phyloP scores from a whole-genome alignment of 2,113 vertebrate species.

The Dasyornis broadbenti region DNA sequence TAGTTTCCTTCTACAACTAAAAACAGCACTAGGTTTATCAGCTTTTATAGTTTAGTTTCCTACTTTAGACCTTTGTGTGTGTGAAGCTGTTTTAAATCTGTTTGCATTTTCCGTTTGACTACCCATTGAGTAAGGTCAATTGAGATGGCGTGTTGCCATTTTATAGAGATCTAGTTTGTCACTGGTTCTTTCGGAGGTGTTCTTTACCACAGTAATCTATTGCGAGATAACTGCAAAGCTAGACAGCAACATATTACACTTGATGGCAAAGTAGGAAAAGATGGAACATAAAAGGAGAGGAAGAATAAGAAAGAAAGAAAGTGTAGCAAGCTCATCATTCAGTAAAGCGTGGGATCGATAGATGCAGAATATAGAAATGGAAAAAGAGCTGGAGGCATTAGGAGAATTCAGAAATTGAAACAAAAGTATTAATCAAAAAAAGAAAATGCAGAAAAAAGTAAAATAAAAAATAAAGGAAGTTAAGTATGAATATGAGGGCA shows the following conservation, averaged over 20 bases:
- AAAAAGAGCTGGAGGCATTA: background rate
- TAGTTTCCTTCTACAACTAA: background rate
- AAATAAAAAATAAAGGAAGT: background rate
- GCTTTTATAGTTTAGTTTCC: background rate
- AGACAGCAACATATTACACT: background rate
- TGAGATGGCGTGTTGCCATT: background rate
- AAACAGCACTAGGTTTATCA: background rate
- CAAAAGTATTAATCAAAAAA: background rate
- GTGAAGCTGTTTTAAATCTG: background rate
- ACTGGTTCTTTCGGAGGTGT: background rate
- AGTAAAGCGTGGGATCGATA: background rate
- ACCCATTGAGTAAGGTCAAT: background rate
- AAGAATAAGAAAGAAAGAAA: background rate
- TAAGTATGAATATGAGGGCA: background rate
- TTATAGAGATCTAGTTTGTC: background rate
- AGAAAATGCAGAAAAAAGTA: background rate
- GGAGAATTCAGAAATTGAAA: background rate
- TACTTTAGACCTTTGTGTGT: background rate
- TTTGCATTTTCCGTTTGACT: background rate
- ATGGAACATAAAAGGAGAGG: background rate
- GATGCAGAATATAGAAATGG: background rate
- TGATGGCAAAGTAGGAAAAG: background rate
- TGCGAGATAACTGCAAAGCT: background rate
- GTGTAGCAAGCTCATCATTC: accelerated
- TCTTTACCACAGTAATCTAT: background rate